Evolutionary conservation across 1,140 invertebrate species (phyloP).

Genomic region (Pseudomyrmex flavicornis): DNA sequence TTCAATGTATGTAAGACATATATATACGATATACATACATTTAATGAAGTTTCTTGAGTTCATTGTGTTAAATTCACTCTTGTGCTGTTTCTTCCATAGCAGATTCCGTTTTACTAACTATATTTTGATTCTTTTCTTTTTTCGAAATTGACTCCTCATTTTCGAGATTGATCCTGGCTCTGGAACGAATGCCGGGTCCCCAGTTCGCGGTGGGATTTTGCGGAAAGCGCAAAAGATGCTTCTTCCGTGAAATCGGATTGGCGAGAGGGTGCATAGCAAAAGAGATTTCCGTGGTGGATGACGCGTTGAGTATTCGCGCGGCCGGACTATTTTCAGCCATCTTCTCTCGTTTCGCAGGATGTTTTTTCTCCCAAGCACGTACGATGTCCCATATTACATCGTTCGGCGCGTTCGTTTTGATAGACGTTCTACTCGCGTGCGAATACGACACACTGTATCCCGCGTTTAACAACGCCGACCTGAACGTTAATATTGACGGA

Average conservation of each 20-base stretch:
- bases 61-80: neutral
- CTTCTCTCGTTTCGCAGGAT: slow-evolving; percentile 82
- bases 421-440: slow-evolving; percentile 93
- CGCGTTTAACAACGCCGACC: slow-evolving; percentile 97
- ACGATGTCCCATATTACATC: slow-evolving; percentile 97
- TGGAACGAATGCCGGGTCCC: slow-evolving; percentile 94
- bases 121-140: slow-evolving; percentile 72
- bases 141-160: slow-evolving; percentile 58
- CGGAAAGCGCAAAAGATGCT: slow-evolving; percentile 92
- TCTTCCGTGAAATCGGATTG: slow-evolving; percentile 92
- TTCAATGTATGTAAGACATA: too few relatives aligned
- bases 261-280: slow-evolving; percentile 90
- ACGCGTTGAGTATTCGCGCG: slow-evolving; percentile 86
- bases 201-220: slow-evolving; percentile 94
- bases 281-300: slow-evolving; percentile 84
- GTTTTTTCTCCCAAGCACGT: slow-evolving; percentile 89
- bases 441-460: slow-evolving; percentile 97
- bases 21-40: neutral
- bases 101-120: slow-evolving; percentile 60
- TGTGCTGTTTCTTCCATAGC: neutral
- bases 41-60: neutral
- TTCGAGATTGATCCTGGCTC: slow-evolving; percentile 87
- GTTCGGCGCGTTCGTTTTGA: slow-evolving; percentile 97
- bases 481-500: slow-evolving; percentile 84
- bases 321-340: slow-evolving; percentile 85